Evolutionary conservation across 2,888 invertebrate species (phyloP), one percentile per base, ranked within the genome.

Genomic region (Pyralis farinalis): DNA sequence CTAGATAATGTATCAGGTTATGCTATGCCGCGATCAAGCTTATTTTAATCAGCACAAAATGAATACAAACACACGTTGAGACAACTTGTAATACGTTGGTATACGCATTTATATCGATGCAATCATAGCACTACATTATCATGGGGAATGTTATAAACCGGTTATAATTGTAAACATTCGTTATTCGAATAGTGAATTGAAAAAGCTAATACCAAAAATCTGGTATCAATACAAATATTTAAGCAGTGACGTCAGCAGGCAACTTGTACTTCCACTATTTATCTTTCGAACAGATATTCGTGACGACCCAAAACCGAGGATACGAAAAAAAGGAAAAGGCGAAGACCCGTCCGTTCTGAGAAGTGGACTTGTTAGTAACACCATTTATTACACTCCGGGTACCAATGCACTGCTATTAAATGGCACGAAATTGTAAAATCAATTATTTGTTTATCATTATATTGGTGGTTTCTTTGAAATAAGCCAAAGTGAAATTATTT

Each of bases 381-480:
- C 70, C 83, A 83, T 84, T 84, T 83, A 83, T 83, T 74, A 81
- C 79, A 62, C 83, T 72, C 68, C 74, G 68, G 82, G 79, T 63
- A 68, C 63, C 69, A 58, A 16, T 31, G 25, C 33, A 22, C 51
- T 55, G 48, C 53, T 55, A 61, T 63, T 56, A 57, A 63, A 65
- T 56, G 58, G 50, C 52, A 58, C 62, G 47, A 57, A 66, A 68
- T 66, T 69, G 66, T 62, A 71, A 69, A 69, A 58, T 60, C 65
- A 63, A 67, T 71, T 68, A 67, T 66, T 58, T 49, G 47, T 40
- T 47, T 53, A 44, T 44, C 54, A 53, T 59, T 59, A 53, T 48
- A 39, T 29, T 43, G 40, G 10, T 38, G 39, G 25, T 46, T 40
- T 34, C 25, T 34, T n/a, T 42, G 37, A 29, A 38, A 27, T 27